phyloP scores from a whole-genome alignment of 1,140 invertebrate genomes.

The Cepaea nemoralis region DNA sequence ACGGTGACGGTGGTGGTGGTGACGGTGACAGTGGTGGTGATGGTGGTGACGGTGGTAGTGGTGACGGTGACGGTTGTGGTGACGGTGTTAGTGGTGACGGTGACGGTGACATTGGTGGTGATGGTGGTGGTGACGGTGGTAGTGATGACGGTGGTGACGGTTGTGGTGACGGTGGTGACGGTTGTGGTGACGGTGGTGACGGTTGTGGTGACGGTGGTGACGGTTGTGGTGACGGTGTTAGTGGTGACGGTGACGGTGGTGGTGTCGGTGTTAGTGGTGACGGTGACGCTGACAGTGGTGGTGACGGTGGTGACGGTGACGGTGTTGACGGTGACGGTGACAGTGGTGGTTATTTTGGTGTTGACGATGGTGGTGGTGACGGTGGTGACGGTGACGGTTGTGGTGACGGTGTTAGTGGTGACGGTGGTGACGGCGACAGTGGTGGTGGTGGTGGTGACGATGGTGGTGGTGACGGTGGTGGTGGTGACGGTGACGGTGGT shows the following conservation, averaged over 20 bases:
- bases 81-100: too few species aligned
- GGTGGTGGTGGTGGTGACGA: constrained; percentile 39
- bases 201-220: too few species aligned
- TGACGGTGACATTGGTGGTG: too few species aligned
- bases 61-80: too few species aligned
- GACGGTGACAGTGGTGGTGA: too few species aligned
- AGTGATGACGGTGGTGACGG: too few species aligned
- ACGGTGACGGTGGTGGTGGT: too few species aligned
- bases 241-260: background rate
- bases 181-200: too few species aligned
- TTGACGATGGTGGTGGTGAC: background rate
- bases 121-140: too few species aligned
- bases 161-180: too few species aligned
- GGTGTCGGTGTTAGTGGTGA: background rate
- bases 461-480: constrained; percentile 23
- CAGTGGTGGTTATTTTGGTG: background rate
- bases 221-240: too few species aligned
- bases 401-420: background rate
- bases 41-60: too few species aligned
- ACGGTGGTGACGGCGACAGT: constrained; percentile 31
- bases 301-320: constrained; percentile 31
- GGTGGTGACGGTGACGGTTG: background rate
- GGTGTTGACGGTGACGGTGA: constrained; percentile 17
- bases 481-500: background rate
- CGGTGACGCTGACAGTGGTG: constrained; percentile 27